Conservation (phyloP, 2,888 invertebrate species). For the Apamea monoglypha region DNA sequence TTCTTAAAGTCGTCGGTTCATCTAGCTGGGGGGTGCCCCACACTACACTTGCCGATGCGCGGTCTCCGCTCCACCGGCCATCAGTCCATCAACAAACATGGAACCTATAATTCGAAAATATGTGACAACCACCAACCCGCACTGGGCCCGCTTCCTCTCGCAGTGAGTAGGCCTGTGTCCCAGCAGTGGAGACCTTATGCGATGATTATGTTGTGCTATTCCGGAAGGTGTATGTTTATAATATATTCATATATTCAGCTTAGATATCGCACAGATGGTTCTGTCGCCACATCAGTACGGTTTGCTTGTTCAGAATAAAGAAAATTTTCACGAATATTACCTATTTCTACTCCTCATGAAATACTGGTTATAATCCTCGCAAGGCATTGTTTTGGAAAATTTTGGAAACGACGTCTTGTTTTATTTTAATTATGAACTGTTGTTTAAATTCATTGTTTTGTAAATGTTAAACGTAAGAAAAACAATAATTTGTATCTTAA, state of each 20-base stretch:
- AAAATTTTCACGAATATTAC: background rate
- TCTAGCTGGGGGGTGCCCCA: too few relatives aligned
- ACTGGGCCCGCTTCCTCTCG: too few relatives aligned
- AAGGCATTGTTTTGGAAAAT: background rate
- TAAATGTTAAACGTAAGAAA: background rate
- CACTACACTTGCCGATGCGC: too few relatives aligned
- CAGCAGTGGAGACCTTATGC: too few relatives aligned
- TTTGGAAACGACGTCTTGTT: too few relatives aligned
- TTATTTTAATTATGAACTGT: background rate
- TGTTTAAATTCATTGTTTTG: background rate
- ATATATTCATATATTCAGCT: background rate
- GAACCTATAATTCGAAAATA: too few relatives aligned
- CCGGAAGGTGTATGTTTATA: background rate
- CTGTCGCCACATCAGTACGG: background rate
- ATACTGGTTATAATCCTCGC: background rate
- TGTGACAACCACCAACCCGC: too few relatives aligned
- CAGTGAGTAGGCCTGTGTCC: too few relatives aligned
- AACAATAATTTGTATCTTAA: background rate
- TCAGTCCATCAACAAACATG: too few relatives aligned
- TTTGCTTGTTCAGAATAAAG: background rate
- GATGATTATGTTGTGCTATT: too few relatives aligned
- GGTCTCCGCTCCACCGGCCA: too few relatives aligned
- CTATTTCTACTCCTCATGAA: background rate
- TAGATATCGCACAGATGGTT: background rate
- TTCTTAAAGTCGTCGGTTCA: too few relatives aligned